phyloP scores from a whole-genome alignment of 2,113 vertebrate genomes.

The Amphiprion percula region DNA sequence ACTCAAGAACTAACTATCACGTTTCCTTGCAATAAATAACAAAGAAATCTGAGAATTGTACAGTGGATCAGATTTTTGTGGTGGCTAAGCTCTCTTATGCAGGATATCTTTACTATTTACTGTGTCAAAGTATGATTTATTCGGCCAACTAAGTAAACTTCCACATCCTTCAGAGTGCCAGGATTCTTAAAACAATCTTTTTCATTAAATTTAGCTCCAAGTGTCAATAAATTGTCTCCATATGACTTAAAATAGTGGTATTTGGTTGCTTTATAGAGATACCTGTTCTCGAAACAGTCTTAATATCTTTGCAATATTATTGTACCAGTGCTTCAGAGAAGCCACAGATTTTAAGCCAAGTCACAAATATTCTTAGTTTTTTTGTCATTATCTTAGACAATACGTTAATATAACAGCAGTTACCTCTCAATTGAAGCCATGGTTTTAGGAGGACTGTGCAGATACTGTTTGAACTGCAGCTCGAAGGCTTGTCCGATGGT shows the following conservation, averaged over 20 bases:
- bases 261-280: neutral
- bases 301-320: neutral
- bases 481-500: constrained; percentile 98
- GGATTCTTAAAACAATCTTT: neutral
- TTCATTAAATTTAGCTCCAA: neutral
- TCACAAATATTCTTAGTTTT: fast-evolving
- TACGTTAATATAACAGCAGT: constrained; percentile 77
- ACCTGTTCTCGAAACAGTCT: neutral
- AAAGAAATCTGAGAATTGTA: constrained; percentile 23
- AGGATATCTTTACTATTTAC: neutral
- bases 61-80: constrained; percentile 33
- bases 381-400: constrained; percentile 77
- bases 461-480: constrained; percentile 97
- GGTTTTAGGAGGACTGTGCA: constrained; percentile 93
- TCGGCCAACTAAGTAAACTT: neutral
- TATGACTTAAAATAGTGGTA: neutral
- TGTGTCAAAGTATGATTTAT: neutral
- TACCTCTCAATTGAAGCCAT: constrained; percentile 85
- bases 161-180: neutral
- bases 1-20: constrained; percentile 36
- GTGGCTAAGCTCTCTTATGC: constrained; percentile 24
- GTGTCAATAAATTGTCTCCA: neutral
- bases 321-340: neutral
- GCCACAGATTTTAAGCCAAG: neutral
- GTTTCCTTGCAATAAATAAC: constrained; percentile 32